phyloP scores from a whole-genome alignment of 2,797 vertebrate species.

The Eulemur mongoz region DNA sequence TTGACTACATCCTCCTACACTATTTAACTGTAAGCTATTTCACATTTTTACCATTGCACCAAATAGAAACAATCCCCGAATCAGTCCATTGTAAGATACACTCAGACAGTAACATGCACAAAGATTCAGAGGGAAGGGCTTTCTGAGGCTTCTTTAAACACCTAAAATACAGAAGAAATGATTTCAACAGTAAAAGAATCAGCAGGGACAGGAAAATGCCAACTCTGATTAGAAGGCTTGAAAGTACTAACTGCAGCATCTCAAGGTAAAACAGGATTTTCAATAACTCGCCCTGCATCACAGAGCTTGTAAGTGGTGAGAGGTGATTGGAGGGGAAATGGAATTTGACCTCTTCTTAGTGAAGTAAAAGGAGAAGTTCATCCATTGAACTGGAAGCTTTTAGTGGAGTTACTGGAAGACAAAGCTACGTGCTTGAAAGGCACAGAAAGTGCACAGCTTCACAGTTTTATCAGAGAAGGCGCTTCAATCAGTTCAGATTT shows the following conservation, averaged over 20 bases:
- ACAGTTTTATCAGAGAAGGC: conserved; percentile 55
- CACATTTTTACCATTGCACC: neutral
- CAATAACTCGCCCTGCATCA: conserved; percentile 62
- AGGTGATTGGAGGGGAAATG: conserved; percentile 52
- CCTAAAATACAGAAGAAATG: neutral
- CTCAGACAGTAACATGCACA: neutral
- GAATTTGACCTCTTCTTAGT: conserved; percentile 77
- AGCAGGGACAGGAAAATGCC: conserved; percentile 69
- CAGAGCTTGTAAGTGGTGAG: conserved; percentile 51
- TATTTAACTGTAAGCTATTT: neutral
- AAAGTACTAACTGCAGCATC: conserved; percentile 75
- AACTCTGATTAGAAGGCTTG: conserved; percentile 76
- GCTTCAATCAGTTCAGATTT: conserved; percentile 66
- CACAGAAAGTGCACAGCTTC: conserved; percentile 50
- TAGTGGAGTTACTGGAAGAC: conserved; percentile 72
- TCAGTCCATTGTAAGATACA: neutral
- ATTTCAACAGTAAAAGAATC: conserved; percentile 66
- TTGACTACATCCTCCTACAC: neutral
- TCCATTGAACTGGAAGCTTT: conserved; percentile 76
- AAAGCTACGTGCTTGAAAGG: conserved; percentile 69
- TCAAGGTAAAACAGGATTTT: conserved; percentile 75
- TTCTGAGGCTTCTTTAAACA: conserved; percentile 33
- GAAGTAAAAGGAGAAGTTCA: conserved; percentile 66
- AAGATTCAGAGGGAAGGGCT: neutral
- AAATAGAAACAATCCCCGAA: neutral